Evolutionary conservation across 2,113 vertebrate genomes (phyloP).

Genomic region (Pica pica): DNA sequence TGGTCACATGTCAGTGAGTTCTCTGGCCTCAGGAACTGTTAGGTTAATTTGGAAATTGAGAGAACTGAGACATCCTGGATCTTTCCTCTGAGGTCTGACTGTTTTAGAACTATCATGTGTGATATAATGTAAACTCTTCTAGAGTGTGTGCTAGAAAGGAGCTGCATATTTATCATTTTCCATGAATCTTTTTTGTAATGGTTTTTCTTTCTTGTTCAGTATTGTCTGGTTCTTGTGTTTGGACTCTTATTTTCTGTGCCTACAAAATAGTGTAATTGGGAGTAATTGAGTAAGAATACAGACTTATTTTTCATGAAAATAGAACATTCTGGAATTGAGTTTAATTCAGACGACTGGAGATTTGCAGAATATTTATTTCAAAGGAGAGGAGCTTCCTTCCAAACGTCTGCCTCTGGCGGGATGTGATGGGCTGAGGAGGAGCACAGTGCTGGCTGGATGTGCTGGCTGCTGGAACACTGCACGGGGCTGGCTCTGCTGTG

Average conservation of each 20-base stretch:
- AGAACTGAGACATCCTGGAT: neutral
- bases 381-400: neutral
- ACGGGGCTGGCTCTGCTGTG: neutral
- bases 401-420: accelerated
- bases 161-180: neutral
- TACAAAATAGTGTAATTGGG: neutral
- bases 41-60: neutral
- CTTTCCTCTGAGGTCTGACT: neutral
- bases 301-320: neutral
- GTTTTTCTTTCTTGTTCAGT: neutral
- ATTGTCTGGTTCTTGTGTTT: neutral
- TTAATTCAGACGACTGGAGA: neutral
- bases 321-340: neutral
- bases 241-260: neutral
- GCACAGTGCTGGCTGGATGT: neutral
- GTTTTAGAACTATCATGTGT: neutral
- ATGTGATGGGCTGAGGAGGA: neutral
- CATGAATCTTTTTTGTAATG: neutral
- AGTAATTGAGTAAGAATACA: neutral
- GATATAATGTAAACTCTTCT: neutral
- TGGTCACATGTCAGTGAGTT: neutral
- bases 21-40: neutral
- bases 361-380: neutral
- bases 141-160: neutral
- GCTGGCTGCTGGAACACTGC: neutral